phyloP scores from a whole-genome alignment of 2,888 invertebrate genomes.

The Agrochola macilenta region DNA sequence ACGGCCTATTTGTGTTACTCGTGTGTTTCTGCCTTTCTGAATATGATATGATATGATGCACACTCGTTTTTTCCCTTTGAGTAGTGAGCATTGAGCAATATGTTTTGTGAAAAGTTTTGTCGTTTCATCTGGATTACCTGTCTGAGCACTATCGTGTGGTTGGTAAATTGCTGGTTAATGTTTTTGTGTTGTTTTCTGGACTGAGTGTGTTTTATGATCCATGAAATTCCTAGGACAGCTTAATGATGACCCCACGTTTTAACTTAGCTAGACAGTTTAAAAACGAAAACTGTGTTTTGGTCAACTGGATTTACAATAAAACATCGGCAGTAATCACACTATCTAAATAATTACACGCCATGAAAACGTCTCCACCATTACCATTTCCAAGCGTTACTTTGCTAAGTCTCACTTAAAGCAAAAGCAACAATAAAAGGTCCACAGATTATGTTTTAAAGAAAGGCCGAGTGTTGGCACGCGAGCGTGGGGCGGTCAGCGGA shows the following conservation, averaged over 20 bases:
- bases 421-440: constrained; percentile 79
- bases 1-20: constrained; percentile 62
- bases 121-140: constrained; percentile 26
- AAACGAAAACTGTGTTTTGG: background rate
- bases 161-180: background rate
- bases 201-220: constrained; percentile 4
- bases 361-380: constrained; percentile 56
- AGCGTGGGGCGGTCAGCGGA: constrained; percentile 77
- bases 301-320: constrained; percentile 5
- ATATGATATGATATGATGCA: constrained; percentile 49
- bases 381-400: constrained; percentile 53
- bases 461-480: constrained; percentile 81
- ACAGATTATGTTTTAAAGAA: constrained; percentile 81
- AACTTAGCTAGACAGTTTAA: background rate
- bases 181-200: background rate
- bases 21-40: constrained; percentile 51
- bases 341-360: constrained; percentile 39
- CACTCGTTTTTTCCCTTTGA: constrained; percentile 57
- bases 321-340: background rate
- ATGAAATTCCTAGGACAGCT: background rate
- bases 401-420: constrained; percentile 74
- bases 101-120: constrained; percentile 47
- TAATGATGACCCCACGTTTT: background rate
- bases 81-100: constrained; percentile 38
- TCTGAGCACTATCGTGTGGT: constrained; percentile 4